These are phyloP conservation scores for Sialis fuliginosa DNA, from an alignment of 2,888 invertebrate genomes.

Conservation along the genomic window DNA sequence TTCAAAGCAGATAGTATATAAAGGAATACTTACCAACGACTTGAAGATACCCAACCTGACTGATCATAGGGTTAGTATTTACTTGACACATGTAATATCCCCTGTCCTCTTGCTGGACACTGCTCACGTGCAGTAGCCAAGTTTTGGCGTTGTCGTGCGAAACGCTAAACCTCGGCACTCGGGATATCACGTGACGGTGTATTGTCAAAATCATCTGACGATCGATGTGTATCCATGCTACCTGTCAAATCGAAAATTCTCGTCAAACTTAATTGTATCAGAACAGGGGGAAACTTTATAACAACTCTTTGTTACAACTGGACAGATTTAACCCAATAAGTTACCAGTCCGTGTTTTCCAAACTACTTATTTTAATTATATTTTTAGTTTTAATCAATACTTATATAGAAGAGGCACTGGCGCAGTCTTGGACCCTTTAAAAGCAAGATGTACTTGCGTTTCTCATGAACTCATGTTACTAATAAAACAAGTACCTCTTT, in stretches of 20 bases:
- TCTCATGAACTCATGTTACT: no score
- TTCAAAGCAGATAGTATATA: background rate
- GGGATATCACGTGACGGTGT: conserved; percentile 78
- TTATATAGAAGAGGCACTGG: no score
- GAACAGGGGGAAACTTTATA: no score
- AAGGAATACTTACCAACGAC: conserved; percentile 60
- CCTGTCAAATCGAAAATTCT: conserved; percentile 33
- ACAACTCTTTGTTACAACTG: no score
- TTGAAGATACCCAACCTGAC: conserved; percentile 83
- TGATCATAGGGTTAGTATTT: conserved; percentile 89
- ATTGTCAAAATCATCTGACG: conserved; percentile 86
- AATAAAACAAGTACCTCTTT: no score
- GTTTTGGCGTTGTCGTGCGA: conserved; percentile 85
- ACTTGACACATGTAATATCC: conserved; percentile 83
- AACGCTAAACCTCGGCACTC: conserved; percentile 79
- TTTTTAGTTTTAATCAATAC: no score
- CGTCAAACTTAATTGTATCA: background rate
- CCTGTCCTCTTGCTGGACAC: conserved; percentile 79
- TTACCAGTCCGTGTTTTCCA: no score
- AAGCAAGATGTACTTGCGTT: no score
- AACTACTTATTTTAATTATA: no score
- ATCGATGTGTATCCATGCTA: conserved; percentile 90
- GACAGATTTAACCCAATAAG: no score
- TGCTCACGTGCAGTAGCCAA: conserved; percentile 78
- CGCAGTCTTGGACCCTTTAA: no score